These are phyloP conservation scores for Phyllotreta striolata DNA, from an alignment of 2,888 invertebrate genomes.

Conservation along the genomic window DNA sequence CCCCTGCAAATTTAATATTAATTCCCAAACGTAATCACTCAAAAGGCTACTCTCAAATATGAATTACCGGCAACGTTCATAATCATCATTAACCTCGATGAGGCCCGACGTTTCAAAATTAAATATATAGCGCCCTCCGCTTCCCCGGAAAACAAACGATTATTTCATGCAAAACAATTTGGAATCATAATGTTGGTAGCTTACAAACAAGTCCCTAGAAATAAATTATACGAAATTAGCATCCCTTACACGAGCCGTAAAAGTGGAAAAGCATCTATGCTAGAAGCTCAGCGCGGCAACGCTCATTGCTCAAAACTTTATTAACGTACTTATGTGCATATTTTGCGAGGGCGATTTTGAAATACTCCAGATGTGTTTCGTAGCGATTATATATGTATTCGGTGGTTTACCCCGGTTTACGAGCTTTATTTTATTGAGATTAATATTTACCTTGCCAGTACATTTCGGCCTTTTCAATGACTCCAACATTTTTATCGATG, in stretches of 20 bases:
- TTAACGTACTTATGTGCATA: slow-evolving; percentile 14
- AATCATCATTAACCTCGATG: slow-evolving; percentile 26
- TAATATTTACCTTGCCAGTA: too few relatives aligned
- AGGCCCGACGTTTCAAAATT: slow-evolving; percentile 21
- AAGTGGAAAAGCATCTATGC: slow-evolving; percentile 22
- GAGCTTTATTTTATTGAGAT: too few relatives aligned
- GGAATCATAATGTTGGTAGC: slow-evolving; percentile 37
- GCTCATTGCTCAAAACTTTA: slow-evolving; percentile 28
- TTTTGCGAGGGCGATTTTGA: slow-evolving; percentile 13
- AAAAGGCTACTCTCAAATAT: too few relatives aligned
- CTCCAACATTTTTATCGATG: too few relatives aligned
- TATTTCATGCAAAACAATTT: slow-evolving; percentile 41
- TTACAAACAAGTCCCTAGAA: slow-evolving; percentile 40
- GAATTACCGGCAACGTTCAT: slow-evolving; percentile 2
- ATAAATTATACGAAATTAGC: slow-evolving; percentile 40
- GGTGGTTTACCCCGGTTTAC: too few relatives aligned
- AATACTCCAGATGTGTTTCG: slow-evolving; percentile 6
- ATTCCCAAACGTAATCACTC: too few relatives aligned
- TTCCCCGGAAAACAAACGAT: slow-evolving; percentile 36
- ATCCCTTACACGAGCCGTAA: slow-evolving; percentile 34
- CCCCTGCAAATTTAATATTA: too few relatives aligned
- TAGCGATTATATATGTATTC: too few relatives aligned
- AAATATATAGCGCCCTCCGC: slow-evolving; percentile 30
- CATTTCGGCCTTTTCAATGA: too few relatives aligned
- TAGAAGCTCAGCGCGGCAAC: slow-evolving; percentile 9